phyloP scores from a whole-genome alignment of 1,140 invertebrate genomes.

The Apis florea region DNA sequence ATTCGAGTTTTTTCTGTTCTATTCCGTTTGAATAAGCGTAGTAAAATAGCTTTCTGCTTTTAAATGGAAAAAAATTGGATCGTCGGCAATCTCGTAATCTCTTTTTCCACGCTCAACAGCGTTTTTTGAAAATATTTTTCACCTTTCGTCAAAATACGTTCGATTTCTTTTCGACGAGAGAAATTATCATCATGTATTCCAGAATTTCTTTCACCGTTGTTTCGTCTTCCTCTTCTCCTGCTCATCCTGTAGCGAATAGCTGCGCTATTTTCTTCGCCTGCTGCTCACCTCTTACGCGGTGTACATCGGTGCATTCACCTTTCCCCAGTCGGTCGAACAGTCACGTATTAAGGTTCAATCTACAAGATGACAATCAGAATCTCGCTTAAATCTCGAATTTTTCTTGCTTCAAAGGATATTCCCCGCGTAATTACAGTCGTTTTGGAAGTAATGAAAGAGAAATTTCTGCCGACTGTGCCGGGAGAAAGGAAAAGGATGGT shows the following conservation, averaged over 20 bases:
- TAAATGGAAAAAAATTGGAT: background rate
- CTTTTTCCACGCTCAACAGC: too few species aligned
- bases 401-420: slow-evolving; percentile 9
- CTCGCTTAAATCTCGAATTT: background rate
- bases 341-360: slow-evolving; percentile 32
- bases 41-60: background rate
- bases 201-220: background rate
- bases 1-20: background rate
- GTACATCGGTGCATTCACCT: slow-evolving; percentile 14
- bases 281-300: background rate
- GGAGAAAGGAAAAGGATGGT: slow-evolving; percentile 16
- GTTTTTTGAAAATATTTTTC: too few species aligned
- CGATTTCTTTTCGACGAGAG: too few species aligned
- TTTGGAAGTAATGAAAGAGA: slow-evolving; percentile 54
- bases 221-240: background rate
- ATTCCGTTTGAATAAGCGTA: too few species aligned
- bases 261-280: background rate
- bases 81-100: too few species aligned
- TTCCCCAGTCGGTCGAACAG: slow-evolving; percentile 14
- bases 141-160: too few species aligned
- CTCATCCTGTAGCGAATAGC: background rate
- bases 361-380: slow-evolving; percentile 34
- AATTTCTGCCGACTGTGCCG: slow-evolving; percentile 24
- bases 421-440: slow-evolving; percentile 46
- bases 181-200: too few species aligned